These are phyloP conservation scores for Malurus cyaneus DNA, from an alignment of 2,113 vertebrate species.

Conservation along the genomic window DNA sequence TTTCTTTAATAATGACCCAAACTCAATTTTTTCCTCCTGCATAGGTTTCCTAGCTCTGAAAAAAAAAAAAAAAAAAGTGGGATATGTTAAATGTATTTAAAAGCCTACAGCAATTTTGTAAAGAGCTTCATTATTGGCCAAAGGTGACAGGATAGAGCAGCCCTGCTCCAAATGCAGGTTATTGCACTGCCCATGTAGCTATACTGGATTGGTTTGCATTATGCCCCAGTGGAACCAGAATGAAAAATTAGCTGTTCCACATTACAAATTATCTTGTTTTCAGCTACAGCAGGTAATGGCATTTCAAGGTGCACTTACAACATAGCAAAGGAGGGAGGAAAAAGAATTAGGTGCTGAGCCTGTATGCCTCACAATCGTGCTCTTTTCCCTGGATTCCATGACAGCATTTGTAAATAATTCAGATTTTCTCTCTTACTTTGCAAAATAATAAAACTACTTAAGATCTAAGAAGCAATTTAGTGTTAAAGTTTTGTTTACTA, in stretches of 20 bases:
- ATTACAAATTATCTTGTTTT: slow-evolving; percentile 75
- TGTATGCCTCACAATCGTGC: neutral
- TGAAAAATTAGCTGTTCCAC: slow-evolving; percentile 78
- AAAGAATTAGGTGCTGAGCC: neutral
- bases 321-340: neutral
- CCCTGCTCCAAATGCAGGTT: slow-evolving; percentile 35
- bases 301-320: slow-evolving; percentile 63
- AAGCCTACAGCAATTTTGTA: slow-evolving; percentile 1
- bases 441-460: neutral
- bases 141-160: slow-evolving; percentile 9
- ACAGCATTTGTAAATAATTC: neutral
- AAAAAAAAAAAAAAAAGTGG: neutral
- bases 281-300: slow-evolving; percentile 62
- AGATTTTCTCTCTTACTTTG: neutral
- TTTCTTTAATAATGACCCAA: neutral
- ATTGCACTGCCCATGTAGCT: neutral
- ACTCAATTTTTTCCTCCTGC: neutral
- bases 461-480: neutral
- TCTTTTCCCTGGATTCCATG: neutral
- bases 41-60: neutral
- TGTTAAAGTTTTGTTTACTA: neutral
- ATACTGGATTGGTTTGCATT: slow-evolving; percentile 22
- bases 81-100: neutral
- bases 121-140: slow-evolving; percentile 7
- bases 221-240: slow-evolving; percentile 56